Evolutionary conservation across 2,113 vertebrate genomes (phyloP).

Genomic region (Eurystomus gularis): DNA sequence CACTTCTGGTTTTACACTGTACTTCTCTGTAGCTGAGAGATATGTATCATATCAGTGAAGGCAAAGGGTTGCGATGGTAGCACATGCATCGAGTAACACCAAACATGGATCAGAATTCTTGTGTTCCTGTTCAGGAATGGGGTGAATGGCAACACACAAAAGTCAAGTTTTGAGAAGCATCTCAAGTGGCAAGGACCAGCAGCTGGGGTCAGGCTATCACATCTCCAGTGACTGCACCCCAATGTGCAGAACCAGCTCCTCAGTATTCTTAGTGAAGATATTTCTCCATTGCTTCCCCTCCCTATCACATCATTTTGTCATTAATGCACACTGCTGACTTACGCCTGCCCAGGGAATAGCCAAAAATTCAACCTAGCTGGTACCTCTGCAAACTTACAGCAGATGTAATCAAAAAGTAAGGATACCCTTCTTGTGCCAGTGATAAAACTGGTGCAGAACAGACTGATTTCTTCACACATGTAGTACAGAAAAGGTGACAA

Average conservation of each 20-base stretch:
- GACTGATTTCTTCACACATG: neutral
- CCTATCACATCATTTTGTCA: neutral
- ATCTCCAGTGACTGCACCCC: neutral
- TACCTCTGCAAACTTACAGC: neutral
- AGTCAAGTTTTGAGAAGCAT: neutral
- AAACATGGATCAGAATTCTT: neutral
- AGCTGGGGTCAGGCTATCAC: neutral
- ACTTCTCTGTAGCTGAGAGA: neutral
- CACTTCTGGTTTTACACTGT: neutral
- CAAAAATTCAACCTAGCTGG: neutral
- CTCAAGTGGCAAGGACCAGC: neutral
- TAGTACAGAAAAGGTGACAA: neutral
- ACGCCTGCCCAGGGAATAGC: neutral
- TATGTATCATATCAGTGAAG: neutral
- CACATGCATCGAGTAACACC: accelerated
- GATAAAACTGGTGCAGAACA: neutral
- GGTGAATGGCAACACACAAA: neutral
- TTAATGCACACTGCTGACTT: neutral
- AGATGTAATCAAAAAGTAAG: neutral
- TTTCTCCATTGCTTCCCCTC: neutral
- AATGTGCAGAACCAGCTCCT: neutral
- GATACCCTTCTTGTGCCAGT: neutral
- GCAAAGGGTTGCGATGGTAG: accelerated
- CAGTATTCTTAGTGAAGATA: neutral
- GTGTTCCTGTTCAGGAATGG: neutral